A percentile compares a stretch with the other conserved stretches of the same genome.
phyloP scores from a whole-genome alignment of 2,888 invertebrate genomes.

The Cheilosia soror region DNA sequence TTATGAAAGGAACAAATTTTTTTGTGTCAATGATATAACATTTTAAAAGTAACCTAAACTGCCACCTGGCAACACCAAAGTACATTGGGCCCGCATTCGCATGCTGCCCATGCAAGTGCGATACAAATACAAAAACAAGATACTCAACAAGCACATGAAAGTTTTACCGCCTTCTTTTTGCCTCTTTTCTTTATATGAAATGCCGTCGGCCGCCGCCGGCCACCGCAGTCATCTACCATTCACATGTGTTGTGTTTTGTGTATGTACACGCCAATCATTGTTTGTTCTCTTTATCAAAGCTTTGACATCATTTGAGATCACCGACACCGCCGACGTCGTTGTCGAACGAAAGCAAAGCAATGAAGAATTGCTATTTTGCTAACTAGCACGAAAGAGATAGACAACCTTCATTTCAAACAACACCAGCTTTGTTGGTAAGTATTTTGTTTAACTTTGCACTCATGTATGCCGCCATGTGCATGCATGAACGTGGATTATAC shows the following conservation, averaged over 20 bases:
- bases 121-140: conserved; percentile 3
- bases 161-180: conserved; percentile 58
- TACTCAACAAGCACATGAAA: conserved; percentile 31
- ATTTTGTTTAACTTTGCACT: conserved; percentile 53
- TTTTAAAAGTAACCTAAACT: too few relatives aligned
- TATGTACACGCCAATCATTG: conserved; percentile 58
- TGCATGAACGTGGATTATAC: conserved; percentile 58
- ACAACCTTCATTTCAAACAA: conserved; percentile 11
- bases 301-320: conserved; percentile 76
- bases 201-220: conserved; percentile 21
- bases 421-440: neutral
- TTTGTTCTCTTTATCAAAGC: conserved; percentile 74
- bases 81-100: neutral
- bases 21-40: too few relatives aligned
- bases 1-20: too few relatives aligned
- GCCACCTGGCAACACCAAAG: conserved; percentile 14
- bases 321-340: conserved; percentile 60
- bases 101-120: conserved; percentile 15
- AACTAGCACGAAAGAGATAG: conserved; percentile 40
- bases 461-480: conserved; percentile 63
- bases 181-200: conserved; percentile 29
- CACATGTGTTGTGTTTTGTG: conserved; percentile 35
- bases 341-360: conserved; percentile 18
- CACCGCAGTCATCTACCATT: neutral
- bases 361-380: conserved; percentile 37